phyloP scores from a whole-genome alignment of 1,140 invertebrate species.

The Zaprionus davidi region DNA sequence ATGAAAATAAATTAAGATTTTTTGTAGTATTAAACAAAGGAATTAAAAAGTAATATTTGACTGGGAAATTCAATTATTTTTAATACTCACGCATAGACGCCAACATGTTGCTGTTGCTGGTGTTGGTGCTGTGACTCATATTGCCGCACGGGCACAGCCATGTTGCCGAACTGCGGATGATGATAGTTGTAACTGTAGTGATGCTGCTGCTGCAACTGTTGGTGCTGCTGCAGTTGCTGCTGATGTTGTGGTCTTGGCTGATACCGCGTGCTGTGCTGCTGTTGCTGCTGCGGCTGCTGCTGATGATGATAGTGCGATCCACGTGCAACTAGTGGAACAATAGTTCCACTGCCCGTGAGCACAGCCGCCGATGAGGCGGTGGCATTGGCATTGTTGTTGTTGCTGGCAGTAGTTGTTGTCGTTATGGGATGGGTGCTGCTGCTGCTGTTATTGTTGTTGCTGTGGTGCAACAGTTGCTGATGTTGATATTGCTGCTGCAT shows the following conservation, averaged over 20 bases:
- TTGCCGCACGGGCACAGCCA: constrained; percentile 69
- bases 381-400: constrained; percentile 56
- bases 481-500: constrained; percentile 55
- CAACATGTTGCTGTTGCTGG: constrained; percentile 51
- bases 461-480: constrained; percentile 60
- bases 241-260: constrained; percentile 47
- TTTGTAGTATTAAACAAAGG: background rate
- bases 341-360: constrained; percentile 66
- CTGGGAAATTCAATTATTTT: background rate
- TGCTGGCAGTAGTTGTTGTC: constrained; percentile 54
- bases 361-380: constrained; percentile 69
- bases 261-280: constrained; percentile 53
- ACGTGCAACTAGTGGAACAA: constrained; percentile 66
- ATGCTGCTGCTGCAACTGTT: constrained; percentile 45
- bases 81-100: constrained; percentile 50
- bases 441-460: constrained; percentile 46
- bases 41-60: background rate
- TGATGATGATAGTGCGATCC: constrained; percentile 60
- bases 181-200: constrained; percentile 73
- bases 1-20: background rate
- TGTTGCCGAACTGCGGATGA: constrained; percentile 76
- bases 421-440: constrained; percentile 36
- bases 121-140: constrained; percentile 56
- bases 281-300: constrained; percentile 44
- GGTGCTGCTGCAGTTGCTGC: constrained; percentile 33